A percentile compares a stretch with the other conserved stretches of the same genome.
Evolutionary conservation across 1,140 invertebrate genomes (phyloP).

Genomic region (Galleria mellonella): DNA sequence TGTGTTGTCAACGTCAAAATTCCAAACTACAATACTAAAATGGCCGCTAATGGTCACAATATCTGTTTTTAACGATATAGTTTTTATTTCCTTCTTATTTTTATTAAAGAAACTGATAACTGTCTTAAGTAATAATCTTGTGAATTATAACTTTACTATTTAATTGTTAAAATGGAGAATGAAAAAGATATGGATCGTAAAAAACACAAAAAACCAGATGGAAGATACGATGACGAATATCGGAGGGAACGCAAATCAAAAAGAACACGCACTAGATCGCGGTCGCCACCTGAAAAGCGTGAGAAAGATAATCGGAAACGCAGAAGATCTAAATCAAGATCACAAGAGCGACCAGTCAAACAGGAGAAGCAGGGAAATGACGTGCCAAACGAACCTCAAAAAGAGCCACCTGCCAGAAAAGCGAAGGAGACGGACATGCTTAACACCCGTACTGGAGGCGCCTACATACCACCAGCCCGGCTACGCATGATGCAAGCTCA

Average conservation of each 20-base stretch:
- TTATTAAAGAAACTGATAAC: too few relatives aligned
- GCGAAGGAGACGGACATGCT: constrained; percentile 82
- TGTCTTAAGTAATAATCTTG: too few relatives aligned
- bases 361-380: constrained; percentile 33
- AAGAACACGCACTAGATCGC: constrained; percentile 41
- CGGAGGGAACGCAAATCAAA: constrained; percentile 38
- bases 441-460: constrained; percentile 93
- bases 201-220: constrained; percentile 35
- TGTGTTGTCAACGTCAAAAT: too few relatives aligned
- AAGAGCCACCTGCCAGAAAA: constrained; percentile 34
- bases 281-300: constrained; percentile 23
- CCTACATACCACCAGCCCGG: constrained; percentile 98
- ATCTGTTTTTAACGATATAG: too few relatives aligned
- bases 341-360: constrained; percentile 24
- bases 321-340: constrained; percentile 42
- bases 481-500: constrained; percentile 94
- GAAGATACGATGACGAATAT: constrained; percentile 28
- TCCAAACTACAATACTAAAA: too few relatives aligned
- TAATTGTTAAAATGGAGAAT: constrained; percentile 27
- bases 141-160: too few relatives aligned
- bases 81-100: too few relatives aligned
- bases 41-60: too few relatives aligned
- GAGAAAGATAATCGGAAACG: constrained; percentile 44
- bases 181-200: constrained; percentile 39
- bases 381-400: constrained; percentile 18